phyloP scores from a whole-genome alignment of 2,888 invertebrate species.

The Tipula vernalis region DNA sequence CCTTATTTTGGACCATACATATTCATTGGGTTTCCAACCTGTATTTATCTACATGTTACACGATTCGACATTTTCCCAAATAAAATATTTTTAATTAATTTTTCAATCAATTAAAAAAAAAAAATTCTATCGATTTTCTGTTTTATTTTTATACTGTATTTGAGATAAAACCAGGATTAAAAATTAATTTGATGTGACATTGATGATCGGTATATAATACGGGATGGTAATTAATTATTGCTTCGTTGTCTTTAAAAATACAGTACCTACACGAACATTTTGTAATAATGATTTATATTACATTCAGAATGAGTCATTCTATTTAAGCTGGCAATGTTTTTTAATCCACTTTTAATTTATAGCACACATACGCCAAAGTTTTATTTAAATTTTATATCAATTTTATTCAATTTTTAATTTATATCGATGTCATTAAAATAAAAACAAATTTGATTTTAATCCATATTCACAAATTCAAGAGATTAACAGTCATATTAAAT shows the following conservation, averaged over 20 bases:
- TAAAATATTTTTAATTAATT: background rate
- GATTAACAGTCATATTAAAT: background rate
- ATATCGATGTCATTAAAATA: background rate
- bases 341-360: background rate
- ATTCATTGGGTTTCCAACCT: background rate
- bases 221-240: background rate
- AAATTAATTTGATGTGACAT: background rate
- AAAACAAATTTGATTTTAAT: background rate
- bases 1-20: background rate
- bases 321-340: background rate
- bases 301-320: background rate
- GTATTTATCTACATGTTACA: background rate
- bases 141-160: background rate
- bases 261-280: background rate
- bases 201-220: background rate
- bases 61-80: background rate
- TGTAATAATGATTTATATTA: background rate
- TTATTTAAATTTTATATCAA: background rate
- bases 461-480: background rate
- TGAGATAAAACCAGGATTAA: background rate
- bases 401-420: background rate
- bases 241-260: background rate
- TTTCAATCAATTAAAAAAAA: background rate
- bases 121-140: background rate
- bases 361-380: background rate